These are phyloP conservation scores for Acrobasis suavella DNA, from an alignment of 2,888 invertebrate species.

Conservation along the genomic window DNA sequence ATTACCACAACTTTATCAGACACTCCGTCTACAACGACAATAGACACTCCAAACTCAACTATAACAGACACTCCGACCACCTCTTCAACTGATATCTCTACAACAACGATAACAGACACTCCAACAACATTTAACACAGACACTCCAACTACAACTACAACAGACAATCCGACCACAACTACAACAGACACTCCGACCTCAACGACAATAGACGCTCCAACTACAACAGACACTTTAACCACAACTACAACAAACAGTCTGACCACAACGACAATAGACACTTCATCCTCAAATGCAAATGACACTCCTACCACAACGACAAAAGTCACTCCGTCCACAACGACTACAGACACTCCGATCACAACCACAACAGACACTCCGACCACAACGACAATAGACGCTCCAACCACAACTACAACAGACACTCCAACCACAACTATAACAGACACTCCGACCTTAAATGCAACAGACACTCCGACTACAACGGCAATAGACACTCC, in stretches of 20 bases:
- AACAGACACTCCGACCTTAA: not conserved
- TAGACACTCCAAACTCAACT: not conserved
- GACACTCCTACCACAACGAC: conserved; percentile 2
- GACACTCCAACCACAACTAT: conserved; percentile 23
- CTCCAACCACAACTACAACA: not conserved
- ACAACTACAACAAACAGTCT: conserved; percentile 17
- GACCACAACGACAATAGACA: conserved; percentile 8
- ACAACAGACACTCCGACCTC: conserved; percentile 6
- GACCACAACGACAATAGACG: conserved; percentile 1
- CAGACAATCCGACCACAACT: conserved; percentile 9
- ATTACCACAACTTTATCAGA: not conserved
- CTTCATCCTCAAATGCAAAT: not conserved
- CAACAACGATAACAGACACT: not conserved
- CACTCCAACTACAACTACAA: not conserved
- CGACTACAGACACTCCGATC: conserved; percentile 14
- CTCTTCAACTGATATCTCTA: not conserved
- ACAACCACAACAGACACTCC: conserved; percentile 13
- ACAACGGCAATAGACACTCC: conserved; percentile 20
- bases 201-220: conserved; percentile 22
- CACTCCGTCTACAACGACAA: not conserved
- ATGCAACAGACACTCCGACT: conserved; percentile 16
- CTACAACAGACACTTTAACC: conserved; percentile 17
- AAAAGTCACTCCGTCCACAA: conserved; percentile 5
- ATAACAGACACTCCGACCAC: not conserved
- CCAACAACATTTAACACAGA: conserved; percentile 3